Conservation (phyloP, 2,113 vertebrate species). For the Illadopsis cleaveri region DNA sequence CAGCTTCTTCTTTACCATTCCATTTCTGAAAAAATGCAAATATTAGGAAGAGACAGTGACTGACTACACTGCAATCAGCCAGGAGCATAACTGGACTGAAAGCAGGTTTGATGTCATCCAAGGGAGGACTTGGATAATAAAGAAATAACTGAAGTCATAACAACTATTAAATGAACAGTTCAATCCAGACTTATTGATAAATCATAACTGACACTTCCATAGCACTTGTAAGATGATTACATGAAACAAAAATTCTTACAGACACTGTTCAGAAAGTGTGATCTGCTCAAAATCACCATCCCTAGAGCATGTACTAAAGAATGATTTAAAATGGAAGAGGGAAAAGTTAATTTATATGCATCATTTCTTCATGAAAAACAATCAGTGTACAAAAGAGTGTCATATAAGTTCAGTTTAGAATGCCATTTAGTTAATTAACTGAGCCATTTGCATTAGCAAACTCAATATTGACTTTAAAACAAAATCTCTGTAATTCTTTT, state of each 20-base stretch:
- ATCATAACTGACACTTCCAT: not conserved
- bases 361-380: conserved; percentile 73
- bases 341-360: conserved; percentile 65
- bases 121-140: not conserved
- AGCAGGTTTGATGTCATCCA: not conserved
- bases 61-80: not conserved
- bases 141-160: not conserved
- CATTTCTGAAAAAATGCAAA: not conserved
- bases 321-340: not conserved
- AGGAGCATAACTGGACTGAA: not conserved
- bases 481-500: conserved; percentile 61
- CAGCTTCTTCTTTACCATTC: not conserved
- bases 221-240: not conserved
- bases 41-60: not conserved
- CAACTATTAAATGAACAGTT: not conserved
- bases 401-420: conserved; percentile 55
- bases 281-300: not conserved
- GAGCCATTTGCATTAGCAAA: conserved; percentile 73
- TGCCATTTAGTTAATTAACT: conserved; percentile 76
- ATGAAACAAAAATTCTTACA: not conserved
- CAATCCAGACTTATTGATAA: not conserved
- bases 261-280: not conserved
- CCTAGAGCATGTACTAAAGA: not conserved
- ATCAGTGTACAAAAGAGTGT: conserved; percentile 64
- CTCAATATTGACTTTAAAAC: conserved; percentile 77